Percentiles rank a stretch among this genome's conserved stretches.
These are phyloP conservation scores for Cerastis leucographa DNA, from an alignment of 2,888 invertebrate genomes.

Conservation along the genomic window DNA sequence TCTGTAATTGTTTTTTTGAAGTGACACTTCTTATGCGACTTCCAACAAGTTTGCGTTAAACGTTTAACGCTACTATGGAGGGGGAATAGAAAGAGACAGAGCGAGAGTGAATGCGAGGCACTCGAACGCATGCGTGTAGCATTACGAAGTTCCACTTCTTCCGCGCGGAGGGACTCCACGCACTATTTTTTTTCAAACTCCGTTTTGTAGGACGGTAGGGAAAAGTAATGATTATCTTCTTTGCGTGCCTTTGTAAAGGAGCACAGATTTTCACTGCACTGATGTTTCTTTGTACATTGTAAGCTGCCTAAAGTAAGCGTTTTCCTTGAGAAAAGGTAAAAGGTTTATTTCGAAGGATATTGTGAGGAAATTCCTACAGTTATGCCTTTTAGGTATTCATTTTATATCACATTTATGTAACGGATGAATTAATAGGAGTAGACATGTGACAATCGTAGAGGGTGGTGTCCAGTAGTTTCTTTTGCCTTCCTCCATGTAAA, in stretches of 20 bases:
- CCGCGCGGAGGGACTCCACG: too few species aligned
- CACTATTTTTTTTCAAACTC: background rate
- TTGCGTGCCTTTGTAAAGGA: background rate
- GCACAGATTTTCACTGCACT: background rate
- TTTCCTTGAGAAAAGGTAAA: background rate
- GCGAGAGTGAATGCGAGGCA: too few species aligned
- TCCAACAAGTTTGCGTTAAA: too few species aligned
- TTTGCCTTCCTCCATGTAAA: background rate
- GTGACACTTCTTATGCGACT: too few species aligned
- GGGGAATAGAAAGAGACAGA: too few species aligned
- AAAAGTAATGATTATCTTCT: background rate
- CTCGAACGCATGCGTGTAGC: too few species aligned
- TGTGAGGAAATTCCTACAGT: background rate
- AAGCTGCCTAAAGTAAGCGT: background rate
- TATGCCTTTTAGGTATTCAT: background rate
- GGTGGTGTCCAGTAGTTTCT: background rate
- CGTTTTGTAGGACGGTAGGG: background rate
- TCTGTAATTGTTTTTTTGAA: conserved; percentile 17
- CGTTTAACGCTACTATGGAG: too few species aligned
- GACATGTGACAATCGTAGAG: background rate
- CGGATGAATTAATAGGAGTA: background rate
- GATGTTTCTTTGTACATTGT: background rate
- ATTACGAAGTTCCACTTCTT: too few species aligned
- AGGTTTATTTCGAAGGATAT: background rate
- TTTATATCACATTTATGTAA: background rate